These are phyloP conservation scores for Pseudobourletiella spinata DNA, from an alignment of 1,140 invertebrate species.

Conservation along the genomic window DNA sequence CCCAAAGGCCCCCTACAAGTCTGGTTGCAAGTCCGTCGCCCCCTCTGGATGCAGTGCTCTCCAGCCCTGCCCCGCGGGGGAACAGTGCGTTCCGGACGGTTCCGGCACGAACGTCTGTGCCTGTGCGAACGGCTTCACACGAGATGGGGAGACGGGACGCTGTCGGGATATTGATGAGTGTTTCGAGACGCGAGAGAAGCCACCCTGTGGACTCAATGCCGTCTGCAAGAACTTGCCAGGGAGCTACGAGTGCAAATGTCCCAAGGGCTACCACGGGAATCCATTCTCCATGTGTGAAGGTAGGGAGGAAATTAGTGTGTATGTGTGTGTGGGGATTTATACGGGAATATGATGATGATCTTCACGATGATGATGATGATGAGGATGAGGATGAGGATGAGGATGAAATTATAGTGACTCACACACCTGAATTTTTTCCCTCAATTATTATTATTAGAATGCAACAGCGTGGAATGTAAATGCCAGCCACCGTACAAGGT, in stretches of 20 bases:
- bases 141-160: conserved; percentile 58
- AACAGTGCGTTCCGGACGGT: conserved; percentile 71
- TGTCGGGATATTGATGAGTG: conserved; percentile 87
- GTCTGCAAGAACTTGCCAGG: conserved; percentile 86
- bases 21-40: conserved; percentile 56
- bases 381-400: too few species aligned
- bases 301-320: too few species aligned
- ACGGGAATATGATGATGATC: too few species aligned
- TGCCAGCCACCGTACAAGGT: conserved; percentile 78
- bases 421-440: too few species aligned
- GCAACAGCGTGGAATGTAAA: conserved; percentile 69
- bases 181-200: conserved; percentile 56
- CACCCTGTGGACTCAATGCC: conserved; percentile 65
- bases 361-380: too few species aligned
- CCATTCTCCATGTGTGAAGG: conserved; percentile 68
- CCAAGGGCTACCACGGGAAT: conserved; percentile 75
- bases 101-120: conserved; percentile 69
- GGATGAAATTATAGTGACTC: too few species aligned
- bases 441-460: conserved; percentile 52
- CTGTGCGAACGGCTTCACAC: conserved; percentile 69
- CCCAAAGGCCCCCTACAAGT: conserved; percentile 48
- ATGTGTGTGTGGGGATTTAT: too few species aligned
- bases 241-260: conserved; percentile 88
- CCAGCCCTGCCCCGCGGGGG: conserved; percentile 68
- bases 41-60: conserved; percentile 55